These are phyloP conservation scores for Microplitis demolitor DNA, from an alignment of 1,140 invertebrate species.

Conservation along the genomic window DNA sequence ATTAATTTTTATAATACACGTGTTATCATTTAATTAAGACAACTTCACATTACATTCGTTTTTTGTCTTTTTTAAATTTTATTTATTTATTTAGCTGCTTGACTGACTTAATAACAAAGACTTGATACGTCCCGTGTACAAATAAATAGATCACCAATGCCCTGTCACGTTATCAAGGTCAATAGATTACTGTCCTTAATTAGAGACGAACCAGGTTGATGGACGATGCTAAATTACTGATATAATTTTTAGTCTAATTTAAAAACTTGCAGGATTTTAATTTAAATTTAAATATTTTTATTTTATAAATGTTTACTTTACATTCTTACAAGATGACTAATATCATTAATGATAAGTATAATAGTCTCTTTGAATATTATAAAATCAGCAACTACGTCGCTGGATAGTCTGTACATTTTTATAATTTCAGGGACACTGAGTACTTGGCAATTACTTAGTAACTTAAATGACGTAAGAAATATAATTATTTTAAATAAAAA, in stretches of 20 bases:
- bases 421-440: no score
- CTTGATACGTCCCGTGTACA: neutral
- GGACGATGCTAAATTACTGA: neutral
- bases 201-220: neutral
- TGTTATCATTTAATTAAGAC: neutral
- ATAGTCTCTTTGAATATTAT: no score
- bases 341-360: neutral
- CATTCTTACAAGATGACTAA: neutral
- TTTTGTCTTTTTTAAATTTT: conserved; percentile 4
- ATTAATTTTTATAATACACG: neutral
- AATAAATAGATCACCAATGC: neutral
- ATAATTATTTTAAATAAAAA: neutral
- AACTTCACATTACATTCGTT: conserved; percentile 9
- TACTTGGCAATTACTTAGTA: no score
- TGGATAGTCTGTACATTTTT: no score
- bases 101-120: neutral
- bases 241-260: no score
- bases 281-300: no score
- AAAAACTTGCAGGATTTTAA: no score
- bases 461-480: no score
- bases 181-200: neutral
- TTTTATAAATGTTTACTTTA: no score
- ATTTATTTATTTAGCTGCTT: neutral
- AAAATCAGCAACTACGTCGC: no score
- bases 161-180: conserved; percentile 7